Percentiles rank a stretch among this genome's conserved stretches.
phyloP scores from a whole-genome alignment of 1,140 invertebrate genomes.

The Drosophila santomea region DNA sequence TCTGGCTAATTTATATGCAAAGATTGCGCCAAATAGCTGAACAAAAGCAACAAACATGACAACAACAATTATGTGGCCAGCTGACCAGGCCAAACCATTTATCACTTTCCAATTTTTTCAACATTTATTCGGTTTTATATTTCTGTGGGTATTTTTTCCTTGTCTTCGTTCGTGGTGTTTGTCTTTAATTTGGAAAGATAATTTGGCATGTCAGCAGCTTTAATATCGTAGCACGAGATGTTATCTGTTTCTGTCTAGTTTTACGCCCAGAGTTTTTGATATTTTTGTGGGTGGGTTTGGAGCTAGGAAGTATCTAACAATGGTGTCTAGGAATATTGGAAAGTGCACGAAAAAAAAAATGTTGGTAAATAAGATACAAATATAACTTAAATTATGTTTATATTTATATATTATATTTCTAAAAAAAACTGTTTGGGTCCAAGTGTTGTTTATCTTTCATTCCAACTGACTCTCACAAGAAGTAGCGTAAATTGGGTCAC shows the following conservation, averaged over 20 bases:
- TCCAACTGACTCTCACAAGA: neutral
- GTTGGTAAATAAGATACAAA: no score
- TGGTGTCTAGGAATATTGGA: neutral
- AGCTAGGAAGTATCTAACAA: neutral
- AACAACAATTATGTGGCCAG: constrained; percentile 48
- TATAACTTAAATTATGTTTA: no score
- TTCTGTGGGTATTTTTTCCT: constrained; percentile 28
- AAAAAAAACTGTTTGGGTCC: no score
- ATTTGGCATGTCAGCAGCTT: constrained; percentile 63
- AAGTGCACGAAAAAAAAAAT: neutral
- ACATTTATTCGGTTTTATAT: constrained; percentile 27
- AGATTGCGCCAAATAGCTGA: constrained; percentile 68
- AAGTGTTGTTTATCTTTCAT: neutral
- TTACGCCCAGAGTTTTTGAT: neutral
- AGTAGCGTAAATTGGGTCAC: constrained; percentile 4
- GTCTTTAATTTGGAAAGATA: constrained; percentile 59
- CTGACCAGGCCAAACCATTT: constrained; percentile 74
- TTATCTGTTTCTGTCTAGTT: constrained; percentile 10
- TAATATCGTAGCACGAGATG: constrained; percentile 50
- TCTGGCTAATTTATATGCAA: constrained; percentile 77
- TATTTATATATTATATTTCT: no score
- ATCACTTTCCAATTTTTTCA: constrained; percentile 66
- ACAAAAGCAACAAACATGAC: constrained; percentile 49
- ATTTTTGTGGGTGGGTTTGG: constrained; percentile 15
- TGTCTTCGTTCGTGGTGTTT: constrained; percentile 41